Base-by-base conservation (phyloP, 2,113 vertebrate genomes). In the Dryoscopus gambensis region DNA sequence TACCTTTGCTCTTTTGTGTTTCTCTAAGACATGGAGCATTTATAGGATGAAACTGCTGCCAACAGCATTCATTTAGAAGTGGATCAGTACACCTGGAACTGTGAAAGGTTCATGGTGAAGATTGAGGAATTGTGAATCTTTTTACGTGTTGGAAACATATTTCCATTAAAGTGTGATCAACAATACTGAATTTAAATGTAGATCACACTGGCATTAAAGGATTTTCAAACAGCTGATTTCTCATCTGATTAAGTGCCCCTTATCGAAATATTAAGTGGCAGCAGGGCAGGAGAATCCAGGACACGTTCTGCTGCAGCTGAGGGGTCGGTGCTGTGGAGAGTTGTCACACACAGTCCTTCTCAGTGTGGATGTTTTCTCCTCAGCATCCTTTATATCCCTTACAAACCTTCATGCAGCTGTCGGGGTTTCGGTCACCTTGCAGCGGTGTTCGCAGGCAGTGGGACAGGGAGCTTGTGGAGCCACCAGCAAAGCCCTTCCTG, bases 1-100 rank as follows among this genome's bases (percentile, higher is more conserved):
- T 87, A 84, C 92, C 68, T 92, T 92, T 93, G 22, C 73, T 93
- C 31, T 93, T 93, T 67, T 53, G 28, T 78, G 83, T 52, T 90
- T 15, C 42, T 86, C 40, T 74, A 28, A 89, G 49, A 44, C 27
- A 6, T 3, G 12, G 78, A 79, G 71, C 49, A 69, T 90, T 96
- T 92, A 53, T 35, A 13, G 89, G 50, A 13, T 79, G 42, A 68
- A 84, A 25, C 31, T 12, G 1, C 73, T 81, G 69, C 88, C 83
- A 94, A 3, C 25, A n/a, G 19, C 23, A 13, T 56, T 64, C 20
- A 16, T 57, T 90, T 84, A 35, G 39, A 90, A 87, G 47, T 89
- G 65, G 95, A 78, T 95, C 76, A 52, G 55, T 10, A 37, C 80
- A 87, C 93, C 90, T 96, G 88, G 88, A 95, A 7, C 73, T 82